Base-by-base conservation (phyloP, 1,140 invertebrate genomes). In the Sinonovacula constricta region DNA sequence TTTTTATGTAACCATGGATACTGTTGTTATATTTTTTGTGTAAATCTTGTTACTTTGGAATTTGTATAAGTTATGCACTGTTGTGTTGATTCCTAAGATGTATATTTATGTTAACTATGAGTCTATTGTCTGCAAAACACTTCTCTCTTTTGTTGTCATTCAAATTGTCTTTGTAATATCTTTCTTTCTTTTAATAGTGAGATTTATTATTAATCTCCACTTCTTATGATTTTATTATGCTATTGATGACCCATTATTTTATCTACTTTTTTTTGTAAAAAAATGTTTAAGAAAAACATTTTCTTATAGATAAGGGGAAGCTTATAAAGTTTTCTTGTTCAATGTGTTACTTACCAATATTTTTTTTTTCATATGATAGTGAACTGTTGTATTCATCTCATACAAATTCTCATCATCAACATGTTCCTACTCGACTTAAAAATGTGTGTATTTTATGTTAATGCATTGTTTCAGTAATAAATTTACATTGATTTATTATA, bases 391-490 rank as follows among this genome's bases (percentile, higher is more conserved):
- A n/a, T n/a, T n/a, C n/a, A n/a, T n/a, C n/a, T n/a, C n/a, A n/a
- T n/a, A 28, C 7, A 66, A 59, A 24, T 53, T 39, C 31, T 76
- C 62, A 56, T 59, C 49, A 66, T 45, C 33, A 76, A 62, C 57
- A 74, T 63, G 34, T 63, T 56, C 53, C 18, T 45, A 10, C 39
- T 18, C 18, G 7, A 45, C 18, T 45, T 10, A 10, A 45, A 45
- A 7, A 45, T 10, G 7, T 7, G 72, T 76, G 72, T 76, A 69
- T 69, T 78, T 69, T 78, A 78, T 78, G 75, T 78, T 78, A 78
- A 78, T 60, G 75, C 62, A 69, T 78, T 78, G 75, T 78, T 78
- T 78, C 75, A 60, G 62, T 78, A 78, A 78, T 78, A 78, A 78
- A 78, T 78, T 63, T 69, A 78, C 67, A 78, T 69, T 78, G 75